Evolutionary conservation across 2,797 vertebrate species (phyloP), one percentile per base, ranked within the genome.

Genomic region (Smutsia temminckii): DNA sequence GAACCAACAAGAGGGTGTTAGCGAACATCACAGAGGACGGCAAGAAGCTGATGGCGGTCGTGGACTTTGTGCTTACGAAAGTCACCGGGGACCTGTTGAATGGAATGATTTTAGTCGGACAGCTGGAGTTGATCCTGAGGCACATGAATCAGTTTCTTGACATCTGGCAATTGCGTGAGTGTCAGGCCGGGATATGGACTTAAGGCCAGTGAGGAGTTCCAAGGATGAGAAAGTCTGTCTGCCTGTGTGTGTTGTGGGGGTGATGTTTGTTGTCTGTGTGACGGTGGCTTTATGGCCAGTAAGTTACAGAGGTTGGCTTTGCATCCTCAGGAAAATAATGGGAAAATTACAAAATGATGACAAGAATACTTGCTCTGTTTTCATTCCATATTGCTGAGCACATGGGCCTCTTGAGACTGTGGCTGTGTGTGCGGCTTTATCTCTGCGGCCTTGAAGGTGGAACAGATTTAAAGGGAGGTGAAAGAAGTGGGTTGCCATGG

Each of bases 161-260:
- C 16, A 98, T 99, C 79, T 98, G 99, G 96, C 97, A 98, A 51
- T 98, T 98, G 0, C 98, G 99, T 99, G 98, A 99, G 96, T 78
- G 1, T 32, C n/a, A 9, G 1, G 49, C 1, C 0, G 18, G 2
- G 0, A 49, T 2, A 2, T 1, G 13, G 13, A 6, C 59, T 11
- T 34, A 18, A 6, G 80, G 29, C 8, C 12, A 4, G 53, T 32
- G 84, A 78, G 79, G 61, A 6, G 4, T 5, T 1, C 0, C 2
- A 3, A n/a, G 37, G 49, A 23, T 8, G 1, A 23, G 55, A 27
- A 2, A 6, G 0, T 23, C 55, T 27, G 21, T 29, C 11, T 8
- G 29, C 1, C 5, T 6, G 6, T 34, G 27, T 6, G 1, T 20
- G n/a, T 46, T 57, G 9, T 8, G 4, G 21, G 18, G 34, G 23